Conservation (phyloP, 2,797 vertebrate genomes). For the Myiotriccus ornatus region DNA sequence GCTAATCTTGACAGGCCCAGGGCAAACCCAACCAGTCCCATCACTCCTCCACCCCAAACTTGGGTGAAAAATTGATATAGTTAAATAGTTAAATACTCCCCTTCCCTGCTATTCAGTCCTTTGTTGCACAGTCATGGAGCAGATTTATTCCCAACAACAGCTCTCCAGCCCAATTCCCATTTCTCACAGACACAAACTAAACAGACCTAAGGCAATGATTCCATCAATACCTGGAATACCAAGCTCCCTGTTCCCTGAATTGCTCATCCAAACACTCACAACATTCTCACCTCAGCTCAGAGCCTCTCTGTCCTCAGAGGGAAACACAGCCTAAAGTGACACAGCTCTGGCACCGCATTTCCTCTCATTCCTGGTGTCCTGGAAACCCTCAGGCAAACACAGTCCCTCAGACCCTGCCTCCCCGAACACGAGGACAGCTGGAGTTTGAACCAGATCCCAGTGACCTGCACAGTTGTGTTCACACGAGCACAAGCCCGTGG, state of each 20-base stretch:
- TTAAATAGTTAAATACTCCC: background rate
- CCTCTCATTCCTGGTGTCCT: background rate
- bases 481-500: too few species aligned
- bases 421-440: background rate
- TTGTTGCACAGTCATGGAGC: background rate
- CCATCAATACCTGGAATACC: accelerated
- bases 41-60: background rate
- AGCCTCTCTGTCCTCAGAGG: background rate
- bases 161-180: background rate
- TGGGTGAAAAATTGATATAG: background rate
- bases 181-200: background rate
- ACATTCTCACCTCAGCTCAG: background rate
- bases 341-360: background rate
- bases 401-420: background rate
- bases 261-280: background rate
- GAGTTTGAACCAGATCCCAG: background rate
- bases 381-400: background rate
- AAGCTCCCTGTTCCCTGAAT: background rate
- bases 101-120: background rate
- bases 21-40: background rate
- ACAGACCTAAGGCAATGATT: background rate
- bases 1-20: background rate
- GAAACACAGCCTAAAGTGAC: background rate
- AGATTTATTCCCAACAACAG: background rate
- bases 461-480: background rate